Base-by-base conservation (phyloP, 1,140 invertebrate species). In the Cheumatopsyche charites region DNA sequence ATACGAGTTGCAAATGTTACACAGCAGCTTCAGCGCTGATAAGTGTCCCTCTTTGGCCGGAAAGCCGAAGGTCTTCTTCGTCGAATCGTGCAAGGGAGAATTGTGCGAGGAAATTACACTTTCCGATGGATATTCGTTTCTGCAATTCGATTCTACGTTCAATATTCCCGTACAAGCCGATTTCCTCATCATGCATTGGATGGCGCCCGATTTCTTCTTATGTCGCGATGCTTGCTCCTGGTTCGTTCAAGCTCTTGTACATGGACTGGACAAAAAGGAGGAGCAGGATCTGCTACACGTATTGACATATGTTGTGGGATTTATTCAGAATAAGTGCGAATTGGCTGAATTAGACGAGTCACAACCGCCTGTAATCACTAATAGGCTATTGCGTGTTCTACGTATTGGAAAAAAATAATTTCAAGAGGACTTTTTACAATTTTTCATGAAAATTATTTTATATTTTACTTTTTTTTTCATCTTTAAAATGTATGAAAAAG, bases 201-300 rank as follows among this genome's bases (percentile, higher is more conserved):
- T 96, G 23, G 91, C 97, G 68, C 92, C 95, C 80, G 95, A 94
- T 90, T 86, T 83, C 82, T 98, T 91, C 82, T 97, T 96, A 0
- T 99, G 97, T 97, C 88, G 96, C 71, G 98, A 98, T 79, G 96
- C 94, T 11, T 92, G 95, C 12, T 98, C 96, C 0, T 99, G 97
- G 96, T 98, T 98, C 78, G 92, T 98, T 82, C 96, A 98, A 85
- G 91, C 95, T 1, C 83, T 99, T n/a, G n/a, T n/a, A n/a, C n/a
- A n/a, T n/a, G n/a, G n/a, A n/a, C n/a, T n/a, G n/a, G n/a, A n/a
- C n/a, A n/a, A n/a, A n/a, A n/a, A n/a, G n/a, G n/a, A n/a, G n/a
- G n/a, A n/a, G n/a, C n/a, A n/a, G n/a, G n/a, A n/a, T n/a, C n/a
- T n/a, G n/a, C n/a, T n/a, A n/a, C n/a, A n/a, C n/a, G n/a, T n/a